Percentiles rank a stretch among this genome's conserved stretches.
Conservation (phyloP, 2,888 invertebrate genomes). For the Lapara coniferarum region DNA sequence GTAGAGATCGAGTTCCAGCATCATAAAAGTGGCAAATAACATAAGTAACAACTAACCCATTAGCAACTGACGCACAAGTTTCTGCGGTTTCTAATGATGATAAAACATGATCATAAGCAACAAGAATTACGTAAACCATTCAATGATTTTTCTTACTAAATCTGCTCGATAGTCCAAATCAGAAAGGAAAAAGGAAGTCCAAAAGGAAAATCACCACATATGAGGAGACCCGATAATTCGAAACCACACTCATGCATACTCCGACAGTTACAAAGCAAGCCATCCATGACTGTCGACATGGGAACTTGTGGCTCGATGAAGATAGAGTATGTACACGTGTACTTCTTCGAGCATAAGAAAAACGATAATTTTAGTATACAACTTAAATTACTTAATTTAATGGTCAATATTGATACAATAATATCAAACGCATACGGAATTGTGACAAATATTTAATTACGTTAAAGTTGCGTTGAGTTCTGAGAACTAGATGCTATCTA, state of each 20-base stretch:
- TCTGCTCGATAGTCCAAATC: not conserved
- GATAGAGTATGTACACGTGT: slow-evolving; percentile 26
- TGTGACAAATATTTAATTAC: slow-evolving; percentile 1
- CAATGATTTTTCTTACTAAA: not conserved
- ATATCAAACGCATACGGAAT: not conserved
- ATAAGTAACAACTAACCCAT: slow-evolving; percentile 5
- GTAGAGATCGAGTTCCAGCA: not conserved
- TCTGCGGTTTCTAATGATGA: slow-evolving; percentile 18
- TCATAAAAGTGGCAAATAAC: not conserved
- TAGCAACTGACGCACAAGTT: slow-evolving; percentile 4
- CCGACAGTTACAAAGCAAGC: slow-evolving; percentile 55
- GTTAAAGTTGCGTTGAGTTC: slow-evolving; percentile 32
- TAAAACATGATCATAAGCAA: not conserved
- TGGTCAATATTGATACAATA: too few relatives aligned
- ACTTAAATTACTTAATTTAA: too few relatives aligned
- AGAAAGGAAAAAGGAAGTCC: too few relatives aligned
- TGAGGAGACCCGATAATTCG: slow-evolving; percentile 7
- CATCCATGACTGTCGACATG: slow-evolving; percentile 59
- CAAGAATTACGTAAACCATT: not conserved
- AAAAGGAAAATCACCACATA: slow-evolving; percentile 16
- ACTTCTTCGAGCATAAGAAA: not conserved
- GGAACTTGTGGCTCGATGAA: slow-evolving; percentile 51
- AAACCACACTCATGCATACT: slow-evolving; percentile 30
- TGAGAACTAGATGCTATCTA: slow-evolving; percentile 16
- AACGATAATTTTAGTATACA: not conserved